Base-by-base conservation (phyloP, 2,888 invertebrate species). In the Chrysina gloriosa region DNA sequence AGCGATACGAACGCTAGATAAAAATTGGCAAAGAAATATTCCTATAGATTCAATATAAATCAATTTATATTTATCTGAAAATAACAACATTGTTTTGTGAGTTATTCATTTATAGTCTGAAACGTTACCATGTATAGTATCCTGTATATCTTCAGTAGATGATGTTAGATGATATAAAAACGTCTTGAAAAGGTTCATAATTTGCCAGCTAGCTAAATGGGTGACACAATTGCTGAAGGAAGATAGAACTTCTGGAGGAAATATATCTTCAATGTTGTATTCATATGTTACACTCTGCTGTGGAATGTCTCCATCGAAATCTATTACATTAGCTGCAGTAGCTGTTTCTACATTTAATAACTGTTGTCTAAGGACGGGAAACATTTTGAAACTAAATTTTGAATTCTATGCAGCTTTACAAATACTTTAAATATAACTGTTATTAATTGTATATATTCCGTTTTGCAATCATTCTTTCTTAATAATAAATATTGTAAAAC, bases 101-200 rank as follows among this genome's bases (percentile, higher is more conserved):
- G n/a, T 7, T 42, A 61, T 9, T 47, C n/a, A 27, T 23, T 27
- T 9, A 63, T 31, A 47, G 9, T 23, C 9, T 61, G 50, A 63
- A 56, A 9, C 11, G 7, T 34, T 56, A 67, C 69, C 65, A 3
- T 39, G 19, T n/a, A 31, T 45, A 65, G 68, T 52, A 48, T 47
- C 50, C 21, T 72, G 71, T 23, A 73, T 63, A 47, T 77, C 68
- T 16, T 73, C 71, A 6, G 80, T 70, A 39, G 74, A 73, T n/a
- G 63, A 72, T 19, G 77, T 76, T 25, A 83, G 71, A 71, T 80
- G 78, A 72, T 72, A 77, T 31, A 80, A 58, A 11, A 81, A 71
- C 0, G 81, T 81, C 73, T 77, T 81, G 61, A 81, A 79, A 29
- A 83, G 67, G 73, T 80, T 80, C 39, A 80, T 79, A 48, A 80